Percentiles rank a stretch among this genome's conserved stretches.
phyloP scores from a whole-genome alignment of 2,797 vertebrate species.

The Hylomyscus alleni region DNA sequence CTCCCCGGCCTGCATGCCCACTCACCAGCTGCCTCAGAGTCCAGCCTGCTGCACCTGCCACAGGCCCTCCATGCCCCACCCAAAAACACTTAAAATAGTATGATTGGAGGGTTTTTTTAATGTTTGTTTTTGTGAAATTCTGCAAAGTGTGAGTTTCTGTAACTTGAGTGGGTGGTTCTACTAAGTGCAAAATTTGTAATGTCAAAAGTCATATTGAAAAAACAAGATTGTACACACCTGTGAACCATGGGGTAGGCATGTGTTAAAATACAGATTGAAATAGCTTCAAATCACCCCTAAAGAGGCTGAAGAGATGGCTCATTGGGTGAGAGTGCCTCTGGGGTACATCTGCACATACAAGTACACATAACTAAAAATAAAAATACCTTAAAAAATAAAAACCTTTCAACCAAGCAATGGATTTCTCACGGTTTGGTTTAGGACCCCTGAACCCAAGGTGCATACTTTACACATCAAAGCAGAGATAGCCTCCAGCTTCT shows the following conservation, averaged over 20 bases:
- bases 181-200: not conserved
- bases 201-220: not conserved
- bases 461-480: not conserved
- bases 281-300: conserved; percentile 19
- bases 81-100: not conserved
- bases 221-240: not conserved
- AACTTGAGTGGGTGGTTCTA: not conserved
- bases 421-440: not conserved
- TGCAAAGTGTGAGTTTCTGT: not conserved
- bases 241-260: not conserved
- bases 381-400: not conserved
- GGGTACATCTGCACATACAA: not conserved
- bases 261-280: conserved; percentile 24
- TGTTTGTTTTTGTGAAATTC: not conserved
- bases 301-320: not conserved
- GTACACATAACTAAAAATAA: not conserved
- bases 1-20: not conserved
- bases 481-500: not conserved
- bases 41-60: not conserved
- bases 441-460: too few species aligned
- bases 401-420: not conserved
- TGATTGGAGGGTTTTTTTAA: not conserved
- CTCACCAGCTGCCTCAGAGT: not conserved
- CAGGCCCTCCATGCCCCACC: too few species aligned
- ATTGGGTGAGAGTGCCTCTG: not conserved